Evolutionary conservation across 1,140 invertebrate species (phyloP).

Genomic region (Drosophila sp.): DNA sequence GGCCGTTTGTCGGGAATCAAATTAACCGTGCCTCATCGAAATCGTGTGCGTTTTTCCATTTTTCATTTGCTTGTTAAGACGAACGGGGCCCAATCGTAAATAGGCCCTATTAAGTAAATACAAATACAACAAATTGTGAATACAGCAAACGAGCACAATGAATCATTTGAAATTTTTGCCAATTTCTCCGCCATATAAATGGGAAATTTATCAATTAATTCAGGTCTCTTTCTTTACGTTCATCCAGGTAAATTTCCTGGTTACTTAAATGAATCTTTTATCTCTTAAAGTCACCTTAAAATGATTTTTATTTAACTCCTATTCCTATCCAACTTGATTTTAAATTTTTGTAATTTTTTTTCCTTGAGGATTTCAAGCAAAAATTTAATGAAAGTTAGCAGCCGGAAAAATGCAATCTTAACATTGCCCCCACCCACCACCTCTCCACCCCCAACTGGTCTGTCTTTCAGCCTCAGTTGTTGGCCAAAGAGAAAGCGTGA

Average conservation of each 20-base stretch:
- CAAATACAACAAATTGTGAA: background rate
- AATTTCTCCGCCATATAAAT: background rate
- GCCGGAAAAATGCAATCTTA: slow-evolving; percentile 74
- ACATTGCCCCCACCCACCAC: slow-evolving; percentile 6
- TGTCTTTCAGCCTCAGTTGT: background rate
- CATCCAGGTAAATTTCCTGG: too few relatives aligned
- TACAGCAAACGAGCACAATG: background rate
- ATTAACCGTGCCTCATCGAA: slow-evolving; percentile 23
- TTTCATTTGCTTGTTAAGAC: background rate
- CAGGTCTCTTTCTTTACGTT: too few relatives aligned
- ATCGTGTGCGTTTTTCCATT: slow-evolving; percentile 10
- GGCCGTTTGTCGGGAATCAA: slow-evolving; percentile 9
- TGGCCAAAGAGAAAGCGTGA: slow-evolving; percentile 57
- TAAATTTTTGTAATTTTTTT: background rate
- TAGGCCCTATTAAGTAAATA: slow-evolving; percentile 11
- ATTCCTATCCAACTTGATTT: background rate
- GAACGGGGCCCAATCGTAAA: background rate
- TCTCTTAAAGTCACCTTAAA: too few relatives aligned
- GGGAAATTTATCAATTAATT: background rate
- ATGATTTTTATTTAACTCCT: background rate
- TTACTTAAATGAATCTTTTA: too few relatives aligned
- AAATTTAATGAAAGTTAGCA: slow-evolving; percentile 69
- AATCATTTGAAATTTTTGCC: background rate
- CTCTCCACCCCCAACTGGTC: too few relatives aligned
- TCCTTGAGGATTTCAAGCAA: slow-evolving; percentile 12